These are phyloP conservation scores for Caenorhabditis sp. DNA, from an alignment of 2,888 invertebrate genomes.

Conservation along the genomic window DNA sequence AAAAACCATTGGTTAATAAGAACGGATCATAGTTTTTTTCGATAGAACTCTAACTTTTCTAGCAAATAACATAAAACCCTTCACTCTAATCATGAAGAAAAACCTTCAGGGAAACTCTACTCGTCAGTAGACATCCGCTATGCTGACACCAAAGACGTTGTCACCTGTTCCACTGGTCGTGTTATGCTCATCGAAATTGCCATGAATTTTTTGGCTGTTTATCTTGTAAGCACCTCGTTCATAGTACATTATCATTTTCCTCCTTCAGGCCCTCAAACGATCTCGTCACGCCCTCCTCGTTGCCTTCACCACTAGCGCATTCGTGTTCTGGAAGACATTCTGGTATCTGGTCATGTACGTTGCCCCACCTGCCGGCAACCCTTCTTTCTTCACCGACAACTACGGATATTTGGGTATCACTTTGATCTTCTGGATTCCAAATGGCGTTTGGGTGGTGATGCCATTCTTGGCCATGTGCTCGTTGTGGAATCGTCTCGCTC, in stretches of 20 bases:
- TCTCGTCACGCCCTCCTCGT: slow-evolving; percentile 79
- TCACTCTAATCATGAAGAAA: too few species aligned
- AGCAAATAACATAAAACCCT: too few species aligned
- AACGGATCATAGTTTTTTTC: too few species aligned
- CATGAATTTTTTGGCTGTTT: slow-evolving; percentile 77
- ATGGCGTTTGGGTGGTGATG: slow-evolving; percentile 75
- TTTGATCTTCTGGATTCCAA: slow-evolving; percentile 71
- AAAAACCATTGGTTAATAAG: too few species aligned
- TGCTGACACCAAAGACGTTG: slow-evolving; percentile 75
- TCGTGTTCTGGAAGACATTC: slow-evolving; percentile 82
- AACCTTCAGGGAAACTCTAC: slow-evolving; percentile 80
- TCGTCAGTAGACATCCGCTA: slow-evolving; percentile 80
- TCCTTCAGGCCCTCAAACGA: slow-evolving; percentile 68
- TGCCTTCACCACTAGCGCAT: slow-evolving; percentile 76
- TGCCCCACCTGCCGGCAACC: slow-evolving; percentile 71
- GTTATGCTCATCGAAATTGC: slow-evolving; percentile 80
- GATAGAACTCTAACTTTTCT: too few species aligned
- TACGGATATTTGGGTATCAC: slow-evolving; percentile 61
- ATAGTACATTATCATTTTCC: too few species aligned
- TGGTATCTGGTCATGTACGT: slow-evolving; percentile 79
- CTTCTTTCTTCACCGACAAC: slow-evolving; percentile 61
- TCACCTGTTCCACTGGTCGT: slow-evolving; percentile 81
- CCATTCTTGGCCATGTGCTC: slow-evolving; percentile 75
- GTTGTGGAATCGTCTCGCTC: slow-evolving; percentile 76
- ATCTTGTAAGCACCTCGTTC: slow-evolving; percentile 68